Conservation (phyloP, 2,797 vertebrate species). For the Coracias cyanogaster region DNA sequence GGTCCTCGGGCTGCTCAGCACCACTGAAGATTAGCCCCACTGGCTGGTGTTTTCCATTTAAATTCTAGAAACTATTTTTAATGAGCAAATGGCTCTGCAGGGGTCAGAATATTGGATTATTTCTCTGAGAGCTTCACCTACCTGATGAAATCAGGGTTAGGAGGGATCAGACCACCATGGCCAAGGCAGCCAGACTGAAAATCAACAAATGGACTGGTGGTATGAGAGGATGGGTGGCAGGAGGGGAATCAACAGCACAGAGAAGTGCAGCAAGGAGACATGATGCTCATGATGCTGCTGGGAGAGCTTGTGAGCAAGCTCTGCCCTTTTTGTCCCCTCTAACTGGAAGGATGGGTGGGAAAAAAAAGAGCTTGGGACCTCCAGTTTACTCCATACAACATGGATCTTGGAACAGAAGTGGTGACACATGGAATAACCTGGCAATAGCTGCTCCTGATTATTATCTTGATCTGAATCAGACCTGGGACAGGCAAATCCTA, state of each 20-base stretch:
- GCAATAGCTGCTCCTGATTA: not conserved
- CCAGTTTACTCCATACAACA: not conserved
- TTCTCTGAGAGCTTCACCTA: not conserved
- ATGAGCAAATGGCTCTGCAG: not conserved
- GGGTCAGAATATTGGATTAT: not conserved
- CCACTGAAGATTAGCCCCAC: not conserved
- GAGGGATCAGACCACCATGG: not conserved
- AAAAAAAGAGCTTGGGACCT: not conserved
- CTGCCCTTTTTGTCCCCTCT: not conserved
- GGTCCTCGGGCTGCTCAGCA: not conserved
- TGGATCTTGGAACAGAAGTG: not conserved
- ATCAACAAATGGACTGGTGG: conserved; percentile 14
- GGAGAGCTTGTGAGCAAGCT: not conserved
- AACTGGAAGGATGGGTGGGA: not conserved
- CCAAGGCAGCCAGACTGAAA: not conserved
- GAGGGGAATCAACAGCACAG: not conserved
- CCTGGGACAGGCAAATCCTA: not conserved
- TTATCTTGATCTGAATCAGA: not conserved
- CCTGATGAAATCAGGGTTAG: not conserved
- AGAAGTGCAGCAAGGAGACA: not conserved
- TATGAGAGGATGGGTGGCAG: not conserved
- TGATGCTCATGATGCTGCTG: not conserved
- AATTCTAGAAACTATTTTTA: not conserved
- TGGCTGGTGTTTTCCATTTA: not conserved
- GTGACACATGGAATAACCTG: not conserved